Conservation (phyloP, 2,888 invertebrate species). For the Pseudococcus viburni region DNA sequence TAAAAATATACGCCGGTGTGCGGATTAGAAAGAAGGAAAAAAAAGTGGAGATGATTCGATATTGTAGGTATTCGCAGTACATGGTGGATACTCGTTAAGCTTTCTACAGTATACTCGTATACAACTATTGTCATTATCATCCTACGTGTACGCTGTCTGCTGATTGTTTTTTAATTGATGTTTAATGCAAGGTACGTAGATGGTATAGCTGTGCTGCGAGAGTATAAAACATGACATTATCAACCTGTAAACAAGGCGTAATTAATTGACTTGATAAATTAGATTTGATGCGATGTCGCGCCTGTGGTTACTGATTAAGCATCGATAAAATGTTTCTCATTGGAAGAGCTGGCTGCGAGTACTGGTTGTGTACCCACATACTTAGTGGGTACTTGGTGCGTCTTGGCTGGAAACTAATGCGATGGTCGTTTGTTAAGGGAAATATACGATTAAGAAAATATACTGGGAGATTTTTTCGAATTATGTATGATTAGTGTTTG, state of each 20-base stretch:
- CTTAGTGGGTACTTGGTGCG: neutral
- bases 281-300: constrained; percentile 61
- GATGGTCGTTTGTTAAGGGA: neutral
- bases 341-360: neutral
- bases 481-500: no score
- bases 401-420: neutral
- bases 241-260: constrained; percentile 63
- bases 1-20: neutral
- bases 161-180: constrained; percentile 53
- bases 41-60: neutral
- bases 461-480: neutral
- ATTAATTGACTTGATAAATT: constrained; percentile 63
- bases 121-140: constrained; percentile 38
- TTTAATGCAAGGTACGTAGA: constrained; percentile 35
- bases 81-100: neutral
- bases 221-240: constrained; percentile 43
- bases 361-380: constrained; percentile 42
- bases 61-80: neutral
- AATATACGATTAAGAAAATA: neutral
- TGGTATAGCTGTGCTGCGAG: neutral
- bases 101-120: neutral
- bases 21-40: neutral
- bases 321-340: constrained; percentile 52
- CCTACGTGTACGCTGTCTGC: constrained; percentile 23
- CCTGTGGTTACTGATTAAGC: constrained; percentile 59